A percentile compares a stretch with the other conserved stretches of the same genome.
These are phyloP conservation scores for Polyodon spathula DNA, from an alignment of 2,113 vertebrate species.

Conservation along the genomic window DNA sequence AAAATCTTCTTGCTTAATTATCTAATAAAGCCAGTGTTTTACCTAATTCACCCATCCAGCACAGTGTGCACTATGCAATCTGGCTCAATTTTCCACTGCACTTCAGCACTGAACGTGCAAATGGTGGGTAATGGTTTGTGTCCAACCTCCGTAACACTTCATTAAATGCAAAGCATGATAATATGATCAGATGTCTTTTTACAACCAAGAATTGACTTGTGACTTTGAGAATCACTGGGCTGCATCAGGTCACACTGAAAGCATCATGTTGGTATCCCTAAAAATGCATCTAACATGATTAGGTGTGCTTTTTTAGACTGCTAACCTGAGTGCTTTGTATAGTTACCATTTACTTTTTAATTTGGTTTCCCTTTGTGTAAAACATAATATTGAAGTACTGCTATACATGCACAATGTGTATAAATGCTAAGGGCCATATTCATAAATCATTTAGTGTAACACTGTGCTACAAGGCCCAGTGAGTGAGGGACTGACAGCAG, in stretches of 20 bases:
- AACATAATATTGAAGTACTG: no score
- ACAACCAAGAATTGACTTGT: slow-evolving; percentile 57
- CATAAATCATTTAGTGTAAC: no score
- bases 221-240: slow-evolving; percentile 56
- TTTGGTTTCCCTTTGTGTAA: no score
- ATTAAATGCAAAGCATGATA: slow-evolving; percentile 80
- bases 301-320: not conserved
- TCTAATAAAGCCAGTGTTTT: slow-evolving; percentile 30
- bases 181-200: slow-evolving; percentile 77
- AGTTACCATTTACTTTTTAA: no score
- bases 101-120: slow-evolving; percentile 75
- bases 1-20: slow-evolving; percentile 37
- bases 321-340: no score
- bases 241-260: slow-evolving; percentile 3
- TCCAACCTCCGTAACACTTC: slow-evolving; percentile 76
- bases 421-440: no score
- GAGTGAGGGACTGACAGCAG: no score
- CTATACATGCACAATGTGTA: no score
- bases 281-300: not conserved
- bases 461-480: no score
- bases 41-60: slow-evolving; percentile 28
- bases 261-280: not conserved
- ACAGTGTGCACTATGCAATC: slow-evolving; percentile 27
- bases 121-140: slow-evolving; percentile 87
- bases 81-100: slow-evolving; percentile 63